phyloP scores from a whole-genome alignment of 2,797 vertebrate species.

The Gallirallus australis region DNA sequence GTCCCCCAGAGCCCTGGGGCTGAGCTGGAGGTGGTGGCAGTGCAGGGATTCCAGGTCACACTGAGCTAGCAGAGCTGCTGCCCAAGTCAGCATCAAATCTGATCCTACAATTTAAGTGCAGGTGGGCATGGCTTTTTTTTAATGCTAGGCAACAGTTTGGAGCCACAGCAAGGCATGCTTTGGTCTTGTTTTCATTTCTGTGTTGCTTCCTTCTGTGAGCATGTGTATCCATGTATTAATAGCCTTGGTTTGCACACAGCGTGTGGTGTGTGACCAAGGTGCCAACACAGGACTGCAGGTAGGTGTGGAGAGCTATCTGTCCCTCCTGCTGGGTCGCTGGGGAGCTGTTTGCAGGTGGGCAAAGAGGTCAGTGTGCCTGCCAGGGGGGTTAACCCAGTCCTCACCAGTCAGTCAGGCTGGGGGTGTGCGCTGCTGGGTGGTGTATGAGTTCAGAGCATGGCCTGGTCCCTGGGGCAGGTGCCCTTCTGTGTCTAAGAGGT shows the following conservation, averaged over 20 bases:
- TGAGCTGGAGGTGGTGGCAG: background rate
- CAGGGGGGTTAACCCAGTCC: too few species aligned
- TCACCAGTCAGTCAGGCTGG: background rate
- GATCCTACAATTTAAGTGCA: background rate
- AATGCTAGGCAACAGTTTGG: background rate
- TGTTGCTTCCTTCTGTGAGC: background rate
- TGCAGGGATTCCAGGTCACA: background rate
- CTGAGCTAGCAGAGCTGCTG: background rate
- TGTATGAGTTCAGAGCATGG: accelerated
- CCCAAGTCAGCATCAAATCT: background rate
- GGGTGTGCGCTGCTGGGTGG: background rate
- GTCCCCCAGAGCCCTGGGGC: background rate
- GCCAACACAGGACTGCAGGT: accelerated
- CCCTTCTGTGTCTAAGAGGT: background rate
- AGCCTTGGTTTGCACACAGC: background rate
- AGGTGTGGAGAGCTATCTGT: accelerated
- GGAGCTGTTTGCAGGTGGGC: too few species aligned
- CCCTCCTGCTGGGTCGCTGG: accelerated
- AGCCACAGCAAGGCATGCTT: background rate
- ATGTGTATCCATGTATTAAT: background rate
- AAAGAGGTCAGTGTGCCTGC: background rate
- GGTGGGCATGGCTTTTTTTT: background rate
- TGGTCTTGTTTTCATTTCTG: background rate
- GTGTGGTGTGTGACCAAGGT: background rate
- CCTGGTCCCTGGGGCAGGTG: background rate